Percentiles rank a stretch among this genome's conserved stretches.
phyloP scores from a whole-genome alignment of 2,888 invertebrate genomes.

The Ptychoptera contaminata region DNA sequence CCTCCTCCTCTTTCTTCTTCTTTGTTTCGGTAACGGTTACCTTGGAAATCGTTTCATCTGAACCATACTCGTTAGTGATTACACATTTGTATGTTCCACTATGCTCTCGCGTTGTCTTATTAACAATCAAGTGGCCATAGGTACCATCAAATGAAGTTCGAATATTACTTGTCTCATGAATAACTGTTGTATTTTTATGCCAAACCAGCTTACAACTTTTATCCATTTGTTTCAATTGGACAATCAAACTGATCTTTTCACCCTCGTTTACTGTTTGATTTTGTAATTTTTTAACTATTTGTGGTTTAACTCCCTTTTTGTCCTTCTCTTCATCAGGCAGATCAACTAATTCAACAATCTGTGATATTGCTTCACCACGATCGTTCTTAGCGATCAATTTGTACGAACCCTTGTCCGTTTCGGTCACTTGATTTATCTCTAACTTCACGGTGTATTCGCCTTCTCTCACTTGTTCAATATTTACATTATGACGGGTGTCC shows the following conservation, averaged over 20 bases:
- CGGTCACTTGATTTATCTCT: conserved; percentile 71
- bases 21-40: conserved; percentile 54
- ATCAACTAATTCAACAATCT: conserved; percentile 72
- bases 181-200: conserved; percentile 66
- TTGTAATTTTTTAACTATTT: conserved; percentile 58
- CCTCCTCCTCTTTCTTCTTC: conserved; percentile 37
- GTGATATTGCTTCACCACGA: conserved; percentile 82
- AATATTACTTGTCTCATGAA: conserved; percentile 61
- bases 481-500: conserved; percentile 30
- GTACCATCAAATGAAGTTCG: conserved; percentile 73
- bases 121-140: conserved; percentile 62
- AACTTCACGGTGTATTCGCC: conserved; percentile 83
- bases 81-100: conserved; percentile 71
- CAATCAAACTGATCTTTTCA: conserved; percentile 62
- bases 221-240: conserved; percentile 56
- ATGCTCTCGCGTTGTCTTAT: conserved; percentile 57
- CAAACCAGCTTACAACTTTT: conserved; percentile 69
- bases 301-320: conserved; percentile 64
- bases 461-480: conserved; percentile 33
- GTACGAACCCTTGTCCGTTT: conserved; percentile 73
- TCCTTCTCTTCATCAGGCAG: conserved; percentile 54
- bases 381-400: conserved; percentile 84
- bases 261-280: conserved; percentile 55
- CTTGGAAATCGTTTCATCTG: conserved; percentile 73
- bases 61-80: conserved; percentile 81